Evolutionary conservation across 1,140 invertebrate genomes (phyloP), one percentile per base, ranked within the genome.

Genomic region (Scaptodrosophila lebanonensis): DNA sequence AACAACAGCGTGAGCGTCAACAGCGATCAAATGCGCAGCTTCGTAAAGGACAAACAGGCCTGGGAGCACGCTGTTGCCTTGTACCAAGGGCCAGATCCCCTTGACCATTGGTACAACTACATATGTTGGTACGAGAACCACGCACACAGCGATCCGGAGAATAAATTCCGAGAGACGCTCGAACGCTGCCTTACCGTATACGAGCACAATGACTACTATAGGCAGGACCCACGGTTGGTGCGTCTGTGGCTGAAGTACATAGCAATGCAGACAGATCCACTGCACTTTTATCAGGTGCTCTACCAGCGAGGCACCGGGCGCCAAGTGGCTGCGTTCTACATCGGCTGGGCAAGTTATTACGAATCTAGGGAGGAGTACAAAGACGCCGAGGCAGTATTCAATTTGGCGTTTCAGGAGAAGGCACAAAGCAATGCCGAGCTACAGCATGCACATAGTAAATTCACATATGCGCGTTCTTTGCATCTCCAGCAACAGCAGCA

Each of bases 161-260:
- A 92, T 13, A 93, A 95, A 54, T 90, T 95, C 60, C 88, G 90
- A 22, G 90, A 90, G 63, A 87, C 96, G 18, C 88, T 97, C 6
- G 93, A 95, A 82, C 91, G 93, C 43, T 97, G 95, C 83, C 89
- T 97, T 32, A 88, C 89, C 13, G 88, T 90, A 60, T 97, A 95
- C 88, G 95, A 95, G 86, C 92, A 93, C 87, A 91, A 94, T 84
- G 88, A 90, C 15, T 90, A 91, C 64, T 97, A 97, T 85, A 91
- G 90, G 75, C 94, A 97, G 89, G 95, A 98, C 87, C 88, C 90
- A 35, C 90, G 95, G 87, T 93, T 93, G 85, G 91, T 96, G 58
- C 92, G 94, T 70, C 87, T 96, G 15, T 95, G 95, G 93, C 93
- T 97, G 12, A 97, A 96, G 91, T 96, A 94, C 91, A 95, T 97